These are phyloP conservation scores for Lucinisca nassula DNA, from an alignment of 2,888 invertebrate species.

Conservation along the genomic window DNA sequence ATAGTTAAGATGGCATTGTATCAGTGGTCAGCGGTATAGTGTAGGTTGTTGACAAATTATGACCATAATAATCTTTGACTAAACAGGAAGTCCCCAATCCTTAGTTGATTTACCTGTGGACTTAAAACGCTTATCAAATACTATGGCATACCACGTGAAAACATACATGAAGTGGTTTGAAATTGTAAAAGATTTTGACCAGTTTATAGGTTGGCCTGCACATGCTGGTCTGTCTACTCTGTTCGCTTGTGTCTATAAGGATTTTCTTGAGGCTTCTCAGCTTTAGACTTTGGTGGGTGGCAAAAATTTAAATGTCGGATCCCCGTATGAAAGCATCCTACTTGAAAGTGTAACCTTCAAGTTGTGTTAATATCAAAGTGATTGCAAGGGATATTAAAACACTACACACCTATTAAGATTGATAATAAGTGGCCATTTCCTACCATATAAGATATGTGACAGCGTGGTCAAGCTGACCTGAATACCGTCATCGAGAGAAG, in stretches of 20 bases:
- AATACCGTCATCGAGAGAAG: not conserved
- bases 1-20: no score
- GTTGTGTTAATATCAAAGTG: slow-evolving; percentile 7
- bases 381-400: not conserved
- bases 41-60: not conserved
- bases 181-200: no score
- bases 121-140: not conserved
- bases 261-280: no score
- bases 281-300: not conserved
- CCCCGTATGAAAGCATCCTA: not conserved
- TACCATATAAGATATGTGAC: slow-evolving; percentile 9
- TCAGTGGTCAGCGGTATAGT: not conserved
- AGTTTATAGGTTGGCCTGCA: no score
- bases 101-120: slow-evolving; percentile 5
- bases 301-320: not conserved
- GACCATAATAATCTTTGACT: not conserved
- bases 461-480: not conserved
- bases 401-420: not conserved
- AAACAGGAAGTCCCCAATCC: slow-evolving; percentile 12
- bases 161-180: no score
- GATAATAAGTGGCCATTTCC: slow-evolving; percentile 13
- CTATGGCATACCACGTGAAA: not conserved
- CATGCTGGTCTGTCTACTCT: no score
- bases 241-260: no score
- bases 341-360: slow-evolving; percentile 4